Evolutionary conservation across 2,113 vertebrate genomes (phyloP).

Genomic region (Typhlomys cinereus): DNA sequence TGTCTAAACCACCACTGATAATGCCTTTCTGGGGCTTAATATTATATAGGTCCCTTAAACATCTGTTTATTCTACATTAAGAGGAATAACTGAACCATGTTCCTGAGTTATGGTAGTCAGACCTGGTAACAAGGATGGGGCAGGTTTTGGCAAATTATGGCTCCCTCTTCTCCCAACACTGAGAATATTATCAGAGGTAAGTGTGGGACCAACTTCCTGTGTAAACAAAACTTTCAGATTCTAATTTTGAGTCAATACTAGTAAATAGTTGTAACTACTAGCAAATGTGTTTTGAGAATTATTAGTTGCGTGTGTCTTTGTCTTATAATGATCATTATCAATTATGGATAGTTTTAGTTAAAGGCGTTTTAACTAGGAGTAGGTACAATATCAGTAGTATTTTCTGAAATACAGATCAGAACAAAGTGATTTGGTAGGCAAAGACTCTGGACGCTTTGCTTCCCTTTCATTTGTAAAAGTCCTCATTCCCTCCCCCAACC

Average conservation of each 20-base stretch:
- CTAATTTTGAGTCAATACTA: neutral
- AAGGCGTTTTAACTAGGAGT: no score
- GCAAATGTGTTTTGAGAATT: slow-evolving; percentile 6
- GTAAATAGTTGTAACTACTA: slow-evolving; percentile 1
- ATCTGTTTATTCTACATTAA: slow-evolving; percentile 33
- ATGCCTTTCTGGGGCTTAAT: slow-evolving; percentile 48
- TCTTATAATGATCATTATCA: no score
- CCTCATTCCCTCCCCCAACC: no score
- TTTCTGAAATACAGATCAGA: slow-evolving; percentile 49
- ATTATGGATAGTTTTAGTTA: no score
- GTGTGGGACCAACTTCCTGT: slow-evolving; percentile 43
- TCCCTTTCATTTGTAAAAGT: neutral
- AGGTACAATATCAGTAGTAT: neutral
- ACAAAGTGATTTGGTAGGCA: slow-evolving; percentile 31
- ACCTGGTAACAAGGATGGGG: slow-evolving; percentile 24
- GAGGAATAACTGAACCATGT: slow-evolving; percentile 56
- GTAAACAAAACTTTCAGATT: slow-evolving; percentile 9
- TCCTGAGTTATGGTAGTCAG: slow-evolving; percentile 63
- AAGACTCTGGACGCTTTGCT: neutral
- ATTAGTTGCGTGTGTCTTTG: neutral
- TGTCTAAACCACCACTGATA: slow-evolving; percentile 32
- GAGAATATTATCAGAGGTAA: slow-evolving; percentile 66
- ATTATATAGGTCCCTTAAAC: slow-evolving; percentile 47
- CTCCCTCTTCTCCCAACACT: slow-evolving; percentile 34
- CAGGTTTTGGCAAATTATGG: slow-evolving; percentile 30